These are phyloP conservation scores for Gallinago media DNA, from an alignment of 2,113 vertebrate species.

Conservation along the genomic window DNA sequence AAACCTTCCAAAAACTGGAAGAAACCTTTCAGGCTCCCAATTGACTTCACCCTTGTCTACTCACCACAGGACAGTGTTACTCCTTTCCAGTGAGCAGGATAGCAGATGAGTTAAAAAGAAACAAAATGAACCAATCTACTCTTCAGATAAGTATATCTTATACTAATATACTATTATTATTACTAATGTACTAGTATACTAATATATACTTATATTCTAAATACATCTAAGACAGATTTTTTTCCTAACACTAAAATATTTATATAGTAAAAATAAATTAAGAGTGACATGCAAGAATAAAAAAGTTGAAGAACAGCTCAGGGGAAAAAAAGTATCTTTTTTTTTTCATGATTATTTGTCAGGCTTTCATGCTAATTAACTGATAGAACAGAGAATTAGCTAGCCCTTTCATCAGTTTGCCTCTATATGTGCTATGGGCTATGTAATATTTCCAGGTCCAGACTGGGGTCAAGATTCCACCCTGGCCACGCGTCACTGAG, in stretches of 20 bases:
- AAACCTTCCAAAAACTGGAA: not conserved
- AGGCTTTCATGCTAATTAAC: not conserved
- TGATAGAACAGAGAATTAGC: not conserved
- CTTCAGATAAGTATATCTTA: not conserved
- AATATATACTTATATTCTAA: too few species aligned
- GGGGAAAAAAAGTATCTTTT: not conserved
- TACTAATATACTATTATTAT: too few species aligned
- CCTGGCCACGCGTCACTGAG: rapidly evolving
- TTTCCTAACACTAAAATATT: not conserved
- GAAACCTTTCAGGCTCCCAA: not conserved
- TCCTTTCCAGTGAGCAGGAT: not conserved
- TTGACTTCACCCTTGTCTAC: not conserved
- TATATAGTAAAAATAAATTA: not conserved
- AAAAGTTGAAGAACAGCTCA: not conserved
- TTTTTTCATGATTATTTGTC: not conserved
- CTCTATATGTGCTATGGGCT: not conserved
- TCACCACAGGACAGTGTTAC: not conserved
- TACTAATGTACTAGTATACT: too few species aligned
- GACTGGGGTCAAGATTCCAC: not conserved
- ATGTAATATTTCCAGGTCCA: not conserved
- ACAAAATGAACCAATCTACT: not conserved
- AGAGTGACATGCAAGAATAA: not conserved
- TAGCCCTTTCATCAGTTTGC: not conserved
- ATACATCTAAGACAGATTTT: not conserved
- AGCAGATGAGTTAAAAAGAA: not conserved